Percentiles rank a stretch among this genome's conserved stretches.
Conservation (phyloP, 2,113 vertebrate species). For the Lathamus discolor region DNA sequence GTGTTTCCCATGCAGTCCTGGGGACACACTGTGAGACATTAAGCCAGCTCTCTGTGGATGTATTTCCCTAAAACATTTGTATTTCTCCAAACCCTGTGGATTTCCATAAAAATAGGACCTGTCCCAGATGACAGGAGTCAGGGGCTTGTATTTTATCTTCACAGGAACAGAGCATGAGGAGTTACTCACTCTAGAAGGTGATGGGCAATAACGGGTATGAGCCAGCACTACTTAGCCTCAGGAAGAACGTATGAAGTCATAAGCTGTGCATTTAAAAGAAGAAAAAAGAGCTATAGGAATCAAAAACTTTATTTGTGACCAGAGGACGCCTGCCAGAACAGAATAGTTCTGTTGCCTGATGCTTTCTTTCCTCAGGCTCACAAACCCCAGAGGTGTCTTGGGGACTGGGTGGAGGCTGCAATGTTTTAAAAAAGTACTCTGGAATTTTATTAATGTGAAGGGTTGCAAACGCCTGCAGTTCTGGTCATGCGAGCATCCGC, state of each 20-base stretch:
- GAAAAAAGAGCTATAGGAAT: background rate
- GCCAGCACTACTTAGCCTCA: background rate
- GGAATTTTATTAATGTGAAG: conserved; percentile 27
- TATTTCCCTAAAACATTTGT: background rate
- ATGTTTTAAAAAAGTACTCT: background rate
- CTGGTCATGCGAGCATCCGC: background rate
- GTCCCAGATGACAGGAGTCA: background rate
- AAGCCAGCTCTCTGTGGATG: background rate
- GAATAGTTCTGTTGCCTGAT: background rate
- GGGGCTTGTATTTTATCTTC: background rate
- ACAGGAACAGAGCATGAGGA: background rate
- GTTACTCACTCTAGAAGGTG: conserved; percentile 2
- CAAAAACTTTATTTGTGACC: conserved; percentile 22
- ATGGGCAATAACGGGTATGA: background rate
- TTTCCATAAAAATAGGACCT: background rate
- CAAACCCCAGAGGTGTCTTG: background rate
- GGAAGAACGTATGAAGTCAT: conserved; percentile 30
- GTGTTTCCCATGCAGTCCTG: background rate
- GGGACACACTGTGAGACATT: background rate
- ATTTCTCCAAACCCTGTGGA: background rate
- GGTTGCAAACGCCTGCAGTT: background rate
- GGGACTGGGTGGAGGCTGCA: background rate
- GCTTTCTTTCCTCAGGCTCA: conserved; percentile 1
- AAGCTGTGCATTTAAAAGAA: conserved; percentile 14
- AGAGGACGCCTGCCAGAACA: background rate